Percentiles rank a stretch among this genome's conserved stretches.
Evolutionary conservation across 2,113 vertebrate species (phyloP).

Genomic region (Gymnorhina tibicen): DNA sequence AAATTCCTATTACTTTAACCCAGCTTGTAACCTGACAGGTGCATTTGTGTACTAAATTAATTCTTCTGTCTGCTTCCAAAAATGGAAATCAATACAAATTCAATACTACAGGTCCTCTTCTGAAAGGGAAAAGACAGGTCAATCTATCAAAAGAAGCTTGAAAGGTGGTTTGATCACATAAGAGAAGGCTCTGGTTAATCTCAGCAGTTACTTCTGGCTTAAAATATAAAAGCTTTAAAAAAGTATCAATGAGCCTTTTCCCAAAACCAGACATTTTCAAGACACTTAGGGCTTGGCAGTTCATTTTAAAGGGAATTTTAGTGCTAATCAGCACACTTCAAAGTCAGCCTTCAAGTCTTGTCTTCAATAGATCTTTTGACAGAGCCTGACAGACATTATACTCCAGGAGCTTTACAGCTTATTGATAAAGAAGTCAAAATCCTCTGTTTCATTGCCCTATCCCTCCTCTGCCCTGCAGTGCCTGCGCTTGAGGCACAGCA

Average conservation of each 20-base stretch:
- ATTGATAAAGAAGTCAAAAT: background rate
- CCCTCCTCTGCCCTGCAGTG: background rate
- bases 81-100: constrained; percentile 5
- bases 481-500: background rate
- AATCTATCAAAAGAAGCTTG: background rate
- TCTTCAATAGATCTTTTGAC: background rate
- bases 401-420: background rate
- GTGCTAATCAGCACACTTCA: background rate
- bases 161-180: background rate
- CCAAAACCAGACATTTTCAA: background rate
- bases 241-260: background rate
- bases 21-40: background rate
- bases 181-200: background rate
- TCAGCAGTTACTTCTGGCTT: background rate
- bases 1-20: background rate
- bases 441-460: background rate
- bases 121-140: background rate
- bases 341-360: background rate
- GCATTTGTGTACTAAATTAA: background rate
- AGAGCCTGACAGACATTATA: background rate
- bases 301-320: background rate
- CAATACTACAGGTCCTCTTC: background rate
- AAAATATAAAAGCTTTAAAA: background rate
- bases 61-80: background rate
- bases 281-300: background rate